Base-by-base conservation (phyloP, 1,140 invertebrate species). In the Leguminivora glycinivorella region DNA sequence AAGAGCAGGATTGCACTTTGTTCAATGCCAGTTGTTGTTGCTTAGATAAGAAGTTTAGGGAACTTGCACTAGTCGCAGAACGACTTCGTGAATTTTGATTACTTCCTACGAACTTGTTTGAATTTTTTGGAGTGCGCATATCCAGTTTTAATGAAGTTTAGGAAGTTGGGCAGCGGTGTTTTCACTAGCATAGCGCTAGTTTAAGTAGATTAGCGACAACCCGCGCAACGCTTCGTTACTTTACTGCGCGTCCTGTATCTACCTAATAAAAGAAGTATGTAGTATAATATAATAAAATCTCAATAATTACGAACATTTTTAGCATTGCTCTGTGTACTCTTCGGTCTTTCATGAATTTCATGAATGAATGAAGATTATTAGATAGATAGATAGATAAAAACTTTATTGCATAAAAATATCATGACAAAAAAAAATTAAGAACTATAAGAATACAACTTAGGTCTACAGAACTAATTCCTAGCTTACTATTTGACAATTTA, bases 91-190 rank as follows among this genome's bases (percentile, higher is more conserved):
- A 63, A 26, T 63, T 19, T 34, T 31, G 58, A 63, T 63, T 63
- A 63, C 58, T 63, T 63, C 31, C 58, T 29, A 31, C n/a, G 58
- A 31, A 63, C 26, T 63, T 63, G 58, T 63, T 63, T 29, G 14
- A 63, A 31, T 63, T 63, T 25, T 29, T 63, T 63, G 58, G 26
- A 17, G 25, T n/a, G 25, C 26, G 14, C 58, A 31, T 17, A 63
- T 63, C 4, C 58, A 63, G 58, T 63, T 63, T 29, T 29, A 63
- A 17, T 63, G 25, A 63, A 63, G 58, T 63, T 31, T 29, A 2
- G 4, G 25, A 63, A 29, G n/a, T 52, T 52, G 5, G 14, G n/a
- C 3, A 1, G 10, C 17, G 7, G 47, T 43, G 40, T 34, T 34
- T 34, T 43, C 40, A 43, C 40, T 43, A 14, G 31, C 31, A 12